phyloP scores from a whole-genome alignment of 2,888 invertebrate genomes.

The Toxonevra muliebris region DNA sequence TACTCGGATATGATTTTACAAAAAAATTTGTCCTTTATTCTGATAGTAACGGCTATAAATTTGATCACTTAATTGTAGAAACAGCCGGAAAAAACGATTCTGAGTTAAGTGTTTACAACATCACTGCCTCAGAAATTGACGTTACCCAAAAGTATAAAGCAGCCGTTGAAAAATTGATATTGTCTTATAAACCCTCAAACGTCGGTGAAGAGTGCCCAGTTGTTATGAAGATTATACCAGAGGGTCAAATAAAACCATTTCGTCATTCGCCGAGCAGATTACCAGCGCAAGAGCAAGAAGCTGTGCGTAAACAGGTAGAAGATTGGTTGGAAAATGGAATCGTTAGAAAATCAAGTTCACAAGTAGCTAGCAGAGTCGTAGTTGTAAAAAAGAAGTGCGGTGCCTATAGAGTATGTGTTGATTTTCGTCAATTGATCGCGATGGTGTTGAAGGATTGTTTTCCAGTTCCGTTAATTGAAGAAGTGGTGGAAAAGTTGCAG shows the following conservation, averaged over 20 bases:
- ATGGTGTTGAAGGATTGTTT: conserved; percentile 53
- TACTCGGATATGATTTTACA: conserved; percentile 11
- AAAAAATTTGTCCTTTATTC: not conserved
- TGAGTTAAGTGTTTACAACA: conserved; percentile 12
- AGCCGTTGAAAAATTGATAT: not conserved
- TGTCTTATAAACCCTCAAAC: not conserved
- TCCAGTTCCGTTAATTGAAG: conserved; percentile 44
- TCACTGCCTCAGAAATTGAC: conserved; percentile 6
- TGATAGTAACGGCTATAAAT: not conserved
- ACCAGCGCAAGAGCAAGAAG: conserved; percentile 27
- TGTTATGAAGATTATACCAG: conserved; percentile 10
- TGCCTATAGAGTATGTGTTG: conserved; percentile 49
- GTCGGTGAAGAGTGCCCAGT: conserved; percentile 8
- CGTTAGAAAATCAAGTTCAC: conserved; percentile 18
- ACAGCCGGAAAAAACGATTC: not conserved
- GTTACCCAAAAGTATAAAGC: conserved; percentile 9
- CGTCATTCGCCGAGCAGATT: conserved; percentile 32
- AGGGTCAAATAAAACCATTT: conserved; percentile 29
- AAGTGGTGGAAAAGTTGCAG: conserved; percentile 26
- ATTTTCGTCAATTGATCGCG: conserved; percentile 57
- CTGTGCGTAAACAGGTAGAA: conserved; percentile 31
- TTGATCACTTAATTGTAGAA: not conserved
- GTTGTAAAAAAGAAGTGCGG: conserved; percentile 34
- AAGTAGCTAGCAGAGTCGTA: conserved; percentile 31
- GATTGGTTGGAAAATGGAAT: conserved; percentile 31